These are phyloP conservation scores for Phyllotreta cruciferae DNA, from an alignment of 2,888 invertebrate species.

Conservation along the genomic window DNA sequence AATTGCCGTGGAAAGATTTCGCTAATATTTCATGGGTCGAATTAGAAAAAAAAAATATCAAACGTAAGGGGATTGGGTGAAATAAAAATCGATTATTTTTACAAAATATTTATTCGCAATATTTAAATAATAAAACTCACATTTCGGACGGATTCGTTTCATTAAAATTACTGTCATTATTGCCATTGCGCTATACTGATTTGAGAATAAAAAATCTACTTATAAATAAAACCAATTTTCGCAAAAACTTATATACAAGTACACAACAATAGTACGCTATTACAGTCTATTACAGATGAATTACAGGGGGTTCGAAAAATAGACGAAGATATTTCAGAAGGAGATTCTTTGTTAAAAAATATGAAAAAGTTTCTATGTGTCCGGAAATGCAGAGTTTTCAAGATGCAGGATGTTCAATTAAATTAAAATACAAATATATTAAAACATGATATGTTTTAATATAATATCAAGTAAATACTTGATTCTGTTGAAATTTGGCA, in stretches of 20 bases:
- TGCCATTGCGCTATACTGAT: constrained; percentile 13
- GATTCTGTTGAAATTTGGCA: too few relatives aligned
- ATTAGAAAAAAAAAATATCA: neutral
- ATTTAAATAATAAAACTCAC: constrained; percentile 33
- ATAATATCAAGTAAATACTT: too few relatives aligned
- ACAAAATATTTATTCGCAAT: constrained; percentile 39
- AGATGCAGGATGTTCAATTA: too few relatives aligned
- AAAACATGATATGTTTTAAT: too few relatives aligned
- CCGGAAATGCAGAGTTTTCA: too few relatives aligned
- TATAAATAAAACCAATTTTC: constrained; percentile 1
- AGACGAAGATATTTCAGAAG: too few relatives aligned
- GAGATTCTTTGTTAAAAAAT: too few relatives aligned
- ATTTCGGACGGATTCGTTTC: constrained; percentile 52
- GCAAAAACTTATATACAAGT: constrained; percentile 9
- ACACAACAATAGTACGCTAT: constrained; percentile 12
- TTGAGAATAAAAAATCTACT: constrained; percentile 7
- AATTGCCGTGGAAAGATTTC: constrained; percentile 9
- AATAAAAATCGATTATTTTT: constrained; percentile 27
- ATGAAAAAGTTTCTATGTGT: too few relatives aligned
- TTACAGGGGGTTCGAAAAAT: neutral
- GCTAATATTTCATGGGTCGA: neutral
- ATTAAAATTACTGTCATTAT: constrained; percentile 33
- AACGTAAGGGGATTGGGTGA: neutral
- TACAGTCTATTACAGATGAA: constrained; percentile 15
- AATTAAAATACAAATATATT: too few relatives aligned